phyloP scores from a whole-genome alignment of 2,888 invertebrate species.

The Byasa hedistus region DNA sequence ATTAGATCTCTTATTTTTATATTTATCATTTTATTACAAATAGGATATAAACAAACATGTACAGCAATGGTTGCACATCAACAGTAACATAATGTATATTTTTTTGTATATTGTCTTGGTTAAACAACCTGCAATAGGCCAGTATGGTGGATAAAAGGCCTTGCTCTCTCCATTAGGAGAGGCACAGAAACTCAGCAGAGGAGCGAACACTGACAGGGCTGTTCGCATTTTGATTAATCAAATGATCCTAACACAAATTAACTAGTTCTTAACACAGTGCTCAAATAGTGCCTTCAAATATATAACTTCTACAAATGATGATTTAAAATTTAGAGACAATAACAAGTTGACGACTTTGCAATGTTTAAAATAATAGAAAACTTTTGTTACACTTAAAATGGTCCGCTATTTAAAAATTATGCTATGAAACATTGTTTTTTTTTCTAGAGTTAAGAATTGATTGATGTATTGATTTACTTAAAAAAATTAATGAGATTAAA shows the following conservation, averaged over 20 bases:
- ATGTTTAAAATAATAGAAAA: background rate
- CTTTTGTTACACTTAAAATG: constrained; percentile 25
- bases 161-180: no score
- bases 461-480: constrained; percentile 9
- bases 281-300: constrained; percentile 26
- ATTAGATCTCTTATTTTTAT: no score
- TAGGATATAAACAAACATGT: no score
- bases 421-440: background rate
- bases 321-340: constrained; percentile 11
- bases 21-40: no score
- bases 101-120: no score
- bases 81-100: no score
- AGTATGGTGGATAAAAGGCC: no score
- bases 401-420: background rate
- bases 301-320: constrained; percentile 16
- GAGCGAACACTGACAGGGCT: no score
- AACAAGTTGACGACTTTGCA: background rate
- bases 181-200: no score
- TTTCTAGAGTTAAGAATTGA: constrained; percentile 13
- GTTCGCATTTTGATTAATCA: background rate
- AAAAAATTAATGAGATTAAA: constrained; percentile 17
- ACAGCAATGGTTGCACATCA: no score
- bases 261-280: constrained; percentile 20
- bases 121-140: no score
- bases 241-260: background rate